Percentiles rank a stretch among this genome's conserved stretches.
These are phyloP conservation scores for Podarcis raffonei DNA, from an alignment of 2,113 vertebrate genomes.

Conservation along the genomic window DNA sequence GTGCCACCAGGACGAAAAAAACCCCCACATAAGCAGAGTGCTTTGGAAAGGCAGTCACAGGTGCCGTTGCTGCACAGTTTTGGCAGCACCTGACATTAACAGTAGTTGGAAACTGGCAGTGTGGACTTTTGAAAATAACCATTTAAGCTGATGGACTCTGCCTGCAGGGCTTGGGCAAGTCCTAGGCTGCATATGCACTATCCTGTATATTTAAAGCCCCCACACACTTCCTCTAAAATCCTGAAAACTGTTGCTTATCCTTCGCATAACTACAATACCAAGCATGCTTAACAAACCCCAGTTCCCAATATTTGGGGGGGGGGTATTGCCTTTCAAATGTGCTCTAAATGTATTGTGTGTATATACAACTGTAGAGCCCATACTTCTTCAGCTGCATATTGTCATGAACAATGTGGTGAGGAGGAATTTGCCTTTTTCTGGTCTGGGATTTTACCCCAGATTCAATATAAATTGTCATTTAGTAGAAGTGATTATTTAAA, in stretches of 20 bases:
- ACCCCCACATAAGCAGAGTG: not conserved
- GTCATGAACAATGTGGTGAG: not conserved
- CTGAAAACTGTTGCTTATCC: too few species aligned
- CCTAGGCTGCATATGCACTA: too few species aligned
- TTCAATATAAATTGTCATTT: not conserved
- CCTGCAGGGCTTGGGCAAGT: not conserved
- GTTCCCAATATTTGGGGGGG: too few species aligned
- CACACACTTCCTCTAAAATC: too few species aligned
- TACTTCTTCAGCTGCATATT: not conserved
- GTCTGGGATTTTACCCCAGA: not conserved
- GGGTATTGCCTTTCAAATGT: too few species aligned
- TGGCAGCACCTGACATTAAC: conserved; percentile 11
- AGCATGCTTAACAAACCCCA: too few species aligned
- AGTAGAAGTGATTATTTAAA: not conserved
- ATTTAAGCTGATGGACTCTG: not conserved
- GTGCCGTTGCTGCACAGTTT: not conserved
- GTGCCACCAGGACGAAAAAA: not conserved
- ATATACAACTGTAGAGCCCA: too few species aligned
- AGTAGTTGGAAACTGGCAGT: not conserved
- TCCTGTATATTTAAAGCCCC: too few species aligned
- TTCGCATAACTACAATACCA: too few species aligned
- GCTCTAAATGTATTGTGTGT: too few species aligned
- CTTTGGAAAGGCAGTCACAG: not conserved
- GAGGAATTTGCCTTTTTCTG: not conserved
- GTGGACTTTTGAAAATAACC: not conserved